These are phyloP conservation scores for Drosophila borealis DNA, from an alignment of 2,888 invertebrate species.

Conservation along the genomic window DNA sequence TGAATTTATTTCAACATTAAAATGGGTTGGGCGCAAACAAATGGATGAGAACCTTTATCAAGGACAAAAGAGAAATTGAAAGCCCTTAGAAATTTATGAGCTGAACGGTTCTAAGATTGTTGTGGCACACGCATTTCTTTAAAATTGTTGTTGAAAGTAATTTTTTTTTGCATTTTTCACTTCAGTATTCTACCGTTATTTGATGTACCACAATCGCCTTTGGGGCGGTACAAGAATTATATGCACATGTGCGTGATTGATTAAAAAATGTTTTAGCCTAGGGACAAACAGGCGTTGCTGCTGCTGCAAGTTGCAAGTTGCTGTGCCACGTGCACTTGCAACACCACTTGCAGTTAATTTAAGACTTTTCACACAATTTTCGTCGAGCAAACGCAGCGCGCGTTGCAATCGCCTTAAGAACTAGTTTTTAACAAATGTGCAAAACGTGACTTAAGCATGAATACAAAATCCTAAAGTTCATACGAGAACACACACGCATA, in stretches of 20 bases:
- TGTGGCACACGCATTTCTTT: neutral
- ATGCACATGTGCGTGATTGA: constrained; percentile 65
- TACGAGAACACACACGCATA: constrained; percentile 48
- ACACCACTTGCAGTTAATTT: constrained; percentile 68
- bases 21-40: constrained; percentile 8
- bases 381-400: constrained; percentile 10
- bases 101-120: constrained; percentile 5
- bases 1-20: constrained; percentile 65
- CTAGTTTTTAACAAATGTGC: constrained; percentile 78
- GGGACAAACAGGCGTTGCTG: constrained; percentile 21
- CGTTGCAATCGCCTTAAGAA: constrained; percentile 78
- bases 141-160: neutral
- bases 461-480: constrained; percentile 72
- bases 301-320: constrained; percentile 13
- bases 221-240: constrained; percentile 32
- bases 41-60: constrained; percentile 41
- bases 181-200: constrained; percentile 2
- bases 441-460: constrained; percentile 79
- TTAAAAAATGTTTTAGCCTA: constrained; percentile 56
- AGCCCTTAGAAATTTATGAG: constrained; percentile 43
- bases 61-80: constrained; percentile 32
- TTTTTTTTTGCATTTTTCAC: neutral
- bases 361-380: constrained; percentile 71
- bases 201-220: constrained; percentile 33
- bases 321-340: constrained; percentile 45